Evolutionary conservation across 2,888 invertebrate species (phyloP), one percentile per base, ranked within the genome.

Genomic region (Cheilosia variabilis): DNA sequence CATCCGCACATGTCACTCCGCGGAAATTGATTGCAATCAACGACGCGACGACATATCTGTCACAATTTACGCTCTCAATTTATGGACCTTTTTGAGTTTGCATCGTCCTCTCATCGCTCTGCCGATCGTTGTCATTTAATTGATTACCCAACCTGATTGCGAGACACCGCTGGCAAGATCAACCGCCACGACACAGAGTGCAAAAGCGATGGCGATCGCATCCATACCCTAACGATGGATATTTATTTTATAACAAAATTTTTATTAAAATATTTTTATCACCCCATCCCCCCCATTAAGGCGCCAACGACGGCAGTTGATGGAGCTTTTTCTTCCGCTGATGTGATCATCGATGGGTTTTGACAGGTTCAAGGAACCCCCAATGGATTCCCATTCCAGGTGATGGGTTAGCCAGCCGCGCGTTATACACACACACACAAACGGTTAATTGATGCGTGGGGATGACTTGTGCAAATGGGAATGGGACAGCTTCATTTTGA

Each of bases 241-340:
- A 78, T 82, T 82, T 82, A 82, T 87, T 82, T 87, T 45, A 77
- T 68, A 62, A 57, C 58, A 69, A 63, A 43, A 73, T 77, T 87
- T 1, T 82, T 81, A 87, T 87, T 87, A 78, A 87, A 87, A 81
- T 86, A 80, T 81, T 81, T 81, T 81, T 81, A 86, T 71, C n/a
- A 41, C 60, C 19, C 52, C 43, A n/a, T n/a, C 58, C 80, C 52
- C 43, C 58, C 80, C 80, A 71, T 86, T 76, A 71, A 66, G 66
- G 66, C 62, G 72, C 41, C 68, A 53, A 71, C 62, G 66, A 60
- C 62, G 66, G 47, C 68, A 53, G 37, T 83, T 79, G 83, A 84
- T 79, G 83, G 55, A 84, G 69, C 72, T 66, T 78, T 66, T 57
- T 22, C 19, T 15, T 13, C 24, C 68, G 63, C 65, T 80, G 68